These are phyloP conservation scores for Pleuronectes platessa DNA, from an alignment of 2,113 vertebrate species.

Conservation along the genomic window DNA sequence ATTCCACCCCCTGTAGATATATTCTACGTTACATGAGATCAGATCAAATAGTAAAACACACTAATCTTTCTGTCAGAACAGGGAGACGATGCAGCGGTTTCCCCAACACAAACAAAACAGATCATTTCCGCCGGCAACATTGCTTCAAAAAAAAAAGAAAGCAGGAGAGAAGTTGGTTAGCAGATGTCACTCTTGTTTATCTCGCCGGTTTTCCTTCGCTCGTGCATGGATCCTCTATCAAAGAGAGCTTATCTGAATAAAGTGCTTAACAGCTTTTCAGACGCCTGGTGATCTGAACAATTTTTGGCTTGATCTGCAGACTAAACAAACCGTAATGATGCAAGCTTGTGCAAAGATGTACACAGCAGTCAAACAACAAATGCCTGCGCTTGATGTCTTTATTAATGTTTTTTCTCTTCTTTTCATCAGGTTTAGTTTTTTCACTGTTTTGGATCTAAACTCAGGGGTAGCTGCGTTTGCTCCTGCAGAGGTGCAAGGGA, in stretches of 20 bases:
- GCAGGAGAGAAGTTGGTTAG: constrained; percentile 67
- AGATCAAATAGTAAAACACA: constrained; percentile 56
- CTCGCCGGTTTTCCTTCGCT: constrained; percentile 63
- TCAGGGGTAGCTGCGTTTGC: constrained; percentile 40
- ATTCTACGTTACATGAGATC: constrained; percentile 26
- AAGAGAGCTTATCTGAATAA: constrained; percentile 79
- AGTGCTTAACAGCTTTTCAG: constrained; percentile 83
- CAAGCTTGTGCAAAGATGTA: constrained; percentile 80
- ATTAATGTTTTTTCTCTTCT: constrained; percentile 74
- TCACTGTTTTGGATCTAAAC: constrained; percentile 32
- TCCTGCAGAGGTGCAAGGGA: constrained; percentile 63
- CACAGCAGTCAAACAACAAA: constrained; percentile 75
- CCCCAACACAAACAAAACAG: constrained; percentile 61
- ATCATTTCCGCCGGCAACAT: constrained; percentile 67
- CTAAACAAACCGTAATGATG: constrained; percentile 82
- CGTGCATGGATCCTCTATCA: constrained; percentile 78
- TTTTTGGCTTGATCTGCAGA: constrained; percentile 79
- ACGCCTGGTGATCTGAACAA: constrained; percentile 79
- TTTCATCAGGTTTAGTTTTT: constrained; percentile 50
- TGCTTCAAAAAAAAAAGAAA: constrained; percentile 32
- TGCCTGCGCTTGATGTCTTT: constrained; percentile 76
- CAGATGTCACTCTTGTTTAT: constrained; percentile 81
- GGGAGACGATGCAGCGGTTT: background rate
- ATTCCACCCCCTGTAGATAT: constrained; percentile 36
- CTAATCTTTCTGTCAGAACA: constrained; percentile 31